Base-by-base conservation (phyloP, 2,888 invertebrate species). In the Girardia tigrina region DNA sequence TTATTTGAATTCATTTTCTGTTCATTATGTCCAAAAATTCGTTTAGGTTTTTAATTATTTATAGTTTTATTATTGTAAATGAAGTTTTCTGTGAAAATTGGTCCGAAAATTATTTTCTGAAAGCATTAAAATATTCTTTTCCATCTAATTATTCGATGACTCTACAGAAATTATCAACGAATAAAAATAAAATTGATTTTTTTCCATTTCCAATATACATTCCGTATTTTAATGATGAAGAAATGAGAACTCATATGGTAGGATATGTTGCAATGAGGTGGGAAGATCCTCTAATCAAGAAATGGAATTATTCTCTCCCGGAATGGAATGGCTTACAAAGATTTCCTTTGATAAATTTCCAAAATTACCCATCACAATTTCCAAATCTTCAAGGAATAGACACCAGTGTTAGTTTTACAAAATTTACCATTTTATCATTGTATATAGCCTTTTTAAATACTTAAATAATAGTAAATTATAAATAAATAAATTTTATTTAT, bases 331-430 rank as follows among this genome's bases (percentile, higher is more conserved):
- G 23, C 23, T 56, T 56, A 56, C n/a, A 56, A 12, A n/a, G 23
- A 56, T 56, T 56, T 56, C 56, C 56, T 20, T 56, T 56, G n/a
- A 56, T 56, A 56, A 56, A 56, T 56, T 56, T 56, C 4, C 6
- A 56, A 56, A 56, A 16, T 8, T 56, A 8, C n/a, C 56, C 56
- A 20, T 4, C 56, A 56, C 56, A 56, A 12, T 56, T 56, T 56
- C 56, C 56, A 56, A n/a, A 56, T 20, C 4, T 56, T 20, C 4
- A 56, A 20, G 56, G n/a, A 6, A n/a, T 56, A 2, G 23, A 56
- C 23, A 12, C 4, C 4, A 23, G 23, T 56, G 56, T 56, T 4
- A 56, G 56, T 56, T 56, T 56, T n/a, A n/a, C n/a, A n/a, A n/a
- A n/a, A n/a, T n/a, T n/a, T n/a, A n/a, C n/a, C n/a, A n/a, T n/a